Base-by-base conservation (phyloP, 2,113 vertebrate genomes). In the Scytalopus superciliaris region DNA sequence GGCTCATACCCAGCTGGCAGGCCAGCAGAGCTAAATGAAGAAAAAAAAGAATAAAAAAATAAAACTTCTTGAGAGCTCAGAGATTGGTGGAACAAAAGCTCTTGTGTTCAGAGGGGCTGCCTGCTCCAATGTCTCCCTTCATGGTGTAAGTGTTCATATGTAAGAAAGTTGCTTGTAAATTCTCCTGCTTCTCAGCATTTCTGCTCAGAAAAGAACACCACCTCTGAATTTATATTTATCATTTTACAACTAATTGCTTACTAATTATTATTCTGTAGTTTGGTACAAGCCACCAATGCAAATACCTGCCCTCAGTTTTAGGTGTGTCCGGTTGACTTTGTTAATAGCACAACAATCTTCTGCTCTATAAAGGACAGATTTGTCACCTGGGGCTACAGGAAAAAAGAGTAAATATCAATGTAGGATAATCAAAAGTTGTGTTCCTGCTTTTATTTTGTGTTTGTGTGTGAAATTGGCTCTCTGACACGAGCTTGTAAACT, bases 1-100 rank as follows among this genome's bases (percentile, higher is more conserved):
- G 97, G 97, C 97, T 97, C 92, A 56, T 63, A 90, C 97, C 92
- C 97, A 98, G 95, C 93, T 97, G 96, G 95, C 96, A 97, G 94
- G 81, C 91, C 87, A 49, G 95, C 74, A 67, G 84, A 93, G 63
- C 96, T 85, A 91, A 74, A 62, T 67, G 94, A 89, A 93, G 89
- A 68, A 90, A 76, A n/a, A 74, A 82, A 77, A 60, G 23, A 84
- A 49, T 77, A 55, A 87, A 72, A 92, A 74, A 89, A 67, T 45
- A 52, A 91, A 93, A 96, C 87, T 91, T 79, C 73, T 93, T 94
- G 73, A 45, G 93, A 93, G 84, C 91, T 97, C 78, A 79, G 93
- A 96, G 84, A 94, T 53, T 72, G 84, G 86, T 83, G 96, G 73
- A 96, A 96, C 92, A 97, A 97, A 97, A 97, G 88, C 94, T 78